phyloP scores from a whole-genome alignment of 2,888 invertebrate species.

The Drosophila kuntzei region DNA sequence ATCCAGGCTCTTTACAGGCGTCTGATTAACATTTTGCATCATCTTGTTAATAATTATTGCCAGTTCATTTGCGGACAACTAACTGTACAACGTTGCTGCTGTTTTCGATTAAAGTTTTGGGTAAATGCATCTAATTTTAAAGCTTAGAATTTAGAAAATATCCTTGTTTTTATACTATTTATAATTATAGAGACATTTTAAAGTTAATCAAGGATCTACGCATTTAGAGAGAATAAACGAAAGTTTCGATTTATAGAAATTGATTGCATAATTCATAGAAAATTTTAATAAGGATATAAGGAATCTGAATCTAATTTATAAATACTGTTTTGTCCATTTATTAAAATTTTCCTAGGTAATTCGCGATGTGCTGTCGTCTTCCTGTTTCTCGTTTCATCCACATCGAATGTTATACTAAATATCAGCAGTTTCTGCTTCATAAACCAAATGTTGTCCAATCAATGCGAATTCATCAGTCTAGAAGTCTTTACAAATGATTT shows the following conservation, averaged over 20 bases:
- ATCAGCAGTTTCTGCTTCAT: conserved; percentile 33
- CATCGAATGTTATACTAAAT: conserved; percentile 15
- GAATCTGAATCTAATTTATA: neutral
- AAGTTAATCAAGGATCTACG: too few relatives aligned
- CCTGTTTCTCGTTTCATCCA: neutral
- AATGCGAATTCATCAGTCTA: conserved; percentile 26
- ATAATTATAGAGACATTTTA: too few relatives aligned
- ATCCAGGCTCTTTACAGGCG: conserved; percentile 44
- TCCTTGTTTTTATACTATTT: too few relatives aligned
- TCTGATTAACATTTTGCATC: conserved; percentile 69
- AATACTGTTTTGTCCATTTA: neutral
- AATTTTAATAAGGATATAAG: neutral
- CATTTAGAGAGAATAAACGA: too few relatives aligned
- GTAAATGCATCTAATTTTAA: neutral
- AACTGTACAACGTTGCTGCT: conserved; percentile 12
- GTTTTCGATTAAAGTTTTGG: conserved; percentile 2
- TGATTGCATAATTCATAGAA: too few relatives aligned
- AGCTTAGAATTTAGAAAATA: neutral
- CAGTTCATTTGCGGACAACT: conserved; percentile 28
- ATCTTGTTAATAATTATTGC: conserved; percentile 61
- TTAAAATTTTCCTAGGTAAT: neutral
- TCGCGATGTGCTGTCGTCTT: neutral
- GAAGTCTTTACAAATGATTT: conserved; percentile 29
- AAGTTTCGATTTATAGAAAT: too few relatives aligned
- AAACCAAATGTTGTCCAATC: conserved; percentile 31